Evolutionary conservation across 64 coral and sea anemone species (phyloP), one percentile per base, ranked within the genome.

Genomic region (Actinia tenebrosa): DNA sequence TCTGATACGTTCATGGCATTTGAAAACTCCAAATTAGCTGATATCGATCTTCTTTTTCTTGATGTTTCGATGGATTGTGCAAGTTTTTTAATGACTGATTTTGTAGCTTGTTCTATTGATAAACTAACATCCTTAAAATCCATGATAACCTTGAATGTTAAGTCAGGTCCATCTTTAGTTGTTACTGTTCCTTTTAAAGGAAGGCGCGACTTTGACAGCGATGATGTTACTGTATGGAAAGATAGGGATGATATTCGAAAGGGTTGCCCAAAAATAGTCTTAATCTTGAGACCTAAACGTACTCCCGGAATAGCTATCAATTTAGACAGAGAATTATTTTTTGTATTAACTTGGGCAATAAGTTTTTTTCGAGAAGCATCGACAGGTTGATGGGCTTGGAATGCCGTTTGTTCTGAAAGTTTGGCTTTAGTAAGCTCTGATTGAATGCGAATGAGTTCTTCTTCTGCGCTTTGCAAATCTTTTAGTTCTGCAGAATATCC

Each of bases 101-200:
- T 4, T 9, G 7, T 17, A 23, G 82, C 52, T 2, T 56, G 9
- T 3, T n/a, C 2, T 13, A 84, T 26, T 56, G 82, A 84, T 0
- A 7, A 84, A 2, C 20, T 2, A 2, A 84, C 44, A 58, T 55
- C 27, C 7, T 84, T 53, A 56, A 84, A 61, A 37, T 84, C 82
- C 53, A 84, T 84, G 19, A 84, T 52, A 84, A 84, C 58, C 10
- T 84, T 52, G 25, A 84, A 56, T 44, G 77, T 45, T 7, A 79
- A 47, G 18, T 9, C 9, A 18, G 30, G 10, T 45, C 77, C 77
- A 79, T 47, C 13, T 79, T 79, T 79, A 45, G 37, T 44, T 79
- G 42, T 45, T 11, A 79, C n/a, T 45, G 30, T 79, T 79, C 37
- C 45, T 47, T 79, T 79, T 14, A 79, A 79, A 45, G 77, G 30